Evolutionary conservation across 2,113 vertebrate genomes (phyloP).

Genomic region (Hipposideros armiger): DNA sequence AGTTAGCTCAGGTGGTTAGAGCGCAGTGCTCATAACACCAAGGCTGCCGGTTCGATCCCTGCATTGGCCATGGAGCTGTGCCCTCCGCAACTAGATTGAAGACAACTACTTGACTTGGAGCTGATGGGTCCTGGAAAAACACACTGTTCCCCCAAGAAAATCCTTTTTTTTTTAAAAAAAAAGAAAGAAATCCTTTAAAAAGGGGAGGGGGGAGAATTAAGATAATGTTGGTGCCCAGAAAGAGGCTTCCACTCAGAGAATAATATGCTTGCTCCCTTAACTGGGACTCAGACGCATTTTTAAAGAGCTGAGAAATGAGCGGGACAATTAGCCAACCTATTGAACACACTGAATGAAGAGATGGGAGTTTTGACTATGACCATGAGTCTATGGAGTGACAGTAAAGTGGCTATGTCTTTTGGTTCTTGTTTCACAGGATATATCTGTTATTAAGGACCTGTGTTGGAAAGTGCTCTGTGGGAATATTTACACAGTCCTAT

Average conservation of each 20-base stretch:
- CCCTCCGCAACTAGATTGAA: too few species aligned
- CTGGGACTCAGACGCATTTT: not conserved
- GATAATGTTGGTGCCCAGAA: not conserved
- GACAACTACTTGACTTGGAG: too few species aligned
- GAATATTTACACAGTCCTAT: conserved; percentile 45
- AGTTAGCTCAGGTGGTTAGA: too few species aligned
- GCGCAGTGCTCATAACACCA: too few species aligned
- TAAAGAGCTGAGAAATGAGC: not conserved
- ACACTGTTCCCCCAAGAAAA: too few species aligned
- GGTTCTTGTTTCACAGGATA: not conserved
- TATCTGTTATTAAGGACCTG: not conserved
- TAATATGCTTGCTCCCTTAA: not conserved
- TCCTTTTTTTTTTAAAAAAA: too few species aligned
- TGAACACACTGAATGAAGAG: not conserved
- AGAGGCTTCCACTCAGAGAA: conserved; percentile 35
- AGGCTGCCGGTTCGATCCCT: too few species aligned
- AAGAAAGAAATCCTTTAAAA: too few species aligned
- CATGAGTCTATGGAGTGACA: not conserved
- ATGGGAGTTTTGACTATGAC: not conserved
- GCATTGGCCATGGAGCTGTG: too few species aligned
- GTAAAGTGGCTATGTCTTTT: conserved; percentile 20
- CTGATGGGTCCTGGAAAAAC: too few species aligned
- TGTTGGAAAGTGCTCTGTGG: not conserved
- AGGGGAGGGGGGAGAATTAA: too few species aligned
- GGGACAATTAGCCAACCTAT: not conserved